These are phyloP conservation scores for Temnothorax longispinosus DNA, from an alignment of 1,140 invertebrate species.

Conservation along the genomic window DNA sequence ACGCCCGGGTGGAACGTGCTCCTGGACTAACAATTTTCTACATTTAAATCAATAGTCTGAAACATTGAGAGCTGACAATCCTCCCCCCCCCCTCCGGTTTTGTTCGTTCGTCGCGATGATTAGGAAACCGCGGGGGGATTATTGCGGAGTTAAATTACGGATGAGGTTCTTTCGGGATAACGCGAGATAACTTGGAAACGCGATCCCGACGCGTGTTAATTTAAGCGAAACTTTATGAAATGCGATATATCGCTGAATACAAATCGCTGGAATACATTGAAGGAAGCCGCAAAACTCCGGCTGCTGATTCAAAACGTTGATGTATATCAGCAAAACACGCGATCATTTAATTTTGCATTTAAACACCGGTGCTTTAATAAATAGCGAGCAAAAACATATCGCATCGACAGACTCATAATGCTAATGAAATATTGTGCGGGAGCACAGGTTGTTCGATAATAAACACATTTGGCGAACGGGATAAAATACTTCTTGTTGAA, in stretches of 20 bases:
- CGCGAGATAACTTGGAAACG: background rate
- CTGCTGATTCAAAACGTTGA: constrained; percentile 13
- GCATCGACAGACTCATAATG: background rate
- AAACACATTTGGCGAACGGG: background rate
- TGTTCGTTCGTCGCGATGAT: constrained; percentile 20
- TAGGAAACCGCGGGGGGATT: constrained; percentile 7
- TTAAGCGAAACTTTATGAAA: constrained; percentile 22
- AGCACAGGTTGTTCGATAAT: background rate
- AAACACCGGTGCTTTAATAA: constrained; percentile 21
- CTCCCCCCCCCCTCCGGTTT: background rate
- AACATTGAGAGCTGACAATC: background rate
- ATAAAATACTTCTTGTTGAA: constrained; percentile 11
- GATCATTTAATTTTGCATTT: constrained; percentile 26
- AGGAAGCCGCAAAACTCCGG: constrained; percentile 16
- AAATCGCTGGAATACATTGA: background rate
- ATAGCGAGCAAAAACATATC: constrained; percentile 11
- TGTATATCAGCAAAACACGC: background rate
- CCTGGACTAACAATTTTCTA: constrained; percentile 35
- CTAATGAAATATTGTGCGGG: constrained; percentile 6
- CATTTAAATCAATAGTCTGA: constrained; percentile 52
- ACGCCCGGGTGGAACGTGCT: background rate
- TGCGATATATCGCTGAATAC: constrained; percentile 1
- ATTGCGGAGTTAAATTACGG: background rate
- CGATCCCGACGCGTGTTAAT: constrained; percentile 3
- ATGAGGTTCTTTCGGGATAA: background rate